Evolutionary conservation across 2,888 invertebrate species (phyloP).

Genomic region (Stenodema calcarata): DNA sequence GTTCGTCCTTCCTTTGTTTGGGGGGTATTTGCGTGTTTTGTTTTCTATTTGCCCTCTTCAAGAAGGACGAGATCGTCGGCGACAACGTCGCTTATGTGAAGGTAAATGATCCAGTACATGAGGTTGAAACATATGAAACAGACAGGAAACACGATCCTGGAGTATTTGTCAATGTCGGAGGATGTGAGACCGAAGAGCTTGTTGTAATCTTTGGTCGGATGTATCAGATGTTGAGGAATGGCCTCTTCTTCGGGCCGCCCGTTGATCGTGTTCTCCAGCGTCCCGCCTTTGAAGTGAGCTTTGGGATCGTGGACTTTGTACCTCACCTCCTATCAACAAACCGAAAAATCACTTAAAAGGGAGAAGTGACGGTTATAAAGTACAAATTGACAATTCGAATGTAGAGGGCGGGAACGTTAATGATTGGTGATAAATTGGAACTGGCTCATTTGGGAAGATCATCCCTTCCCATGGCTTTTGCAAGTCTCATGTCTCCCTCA

Average conservation of each 20-base stretch:
- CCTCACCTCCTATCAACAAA: constrained; percentile 81
- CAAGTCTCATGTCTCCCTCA: too few relatives aligned
- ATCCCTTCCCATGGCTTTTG: too few relatives aligned
- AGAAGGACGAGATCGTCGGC: constrained; percentile 90
- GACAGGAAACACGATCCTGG: constrained; percentile 96
- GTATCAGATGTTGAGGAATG: constrained; percentile 78
- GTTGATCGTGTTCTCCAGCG: constrained; percentile 89
- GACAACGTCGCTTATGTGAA: constrained; percentile 94
- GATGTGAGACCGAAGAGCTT: constrained; percentile 91
- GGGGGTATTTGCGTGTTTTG: background rate
- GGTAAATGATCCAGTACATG: constrained; percentile 97
- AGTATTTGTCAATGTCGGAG: constrained; percentile 98
- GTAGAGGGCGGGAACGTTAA: too few relatives aligned
- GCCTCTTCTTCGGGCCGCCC: constrained; percentile 72
- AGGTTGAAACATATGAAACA: constrained; percentile 99
- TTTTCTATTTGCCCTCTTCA: constrained; percentile 70
- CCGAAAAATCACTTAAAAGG: constrained; percentile 64
- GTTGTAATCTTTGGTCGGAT: constrained; percentile 91
- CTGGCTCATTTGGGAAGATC: too few relatives aligned
- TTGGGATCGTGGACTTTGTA: constrained; percentile 95
- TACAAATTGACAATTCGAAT: background rate
- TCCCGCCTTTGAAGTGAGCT: constrained; percentile 90
- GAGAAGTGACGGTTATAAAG: constrained; percentile 60
- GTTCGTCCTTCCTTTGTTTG: constrained; percentile 12
- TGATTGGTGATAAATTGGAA: too few relatives aligned